A percentile compares a stretch with the other conserved stretches of the same genome.
These are phyloP conservation scores for Lasius platythorax DNA, from an alignment of 2,888 invertebrate genomes.

Conservation along the genomic window DNA sequence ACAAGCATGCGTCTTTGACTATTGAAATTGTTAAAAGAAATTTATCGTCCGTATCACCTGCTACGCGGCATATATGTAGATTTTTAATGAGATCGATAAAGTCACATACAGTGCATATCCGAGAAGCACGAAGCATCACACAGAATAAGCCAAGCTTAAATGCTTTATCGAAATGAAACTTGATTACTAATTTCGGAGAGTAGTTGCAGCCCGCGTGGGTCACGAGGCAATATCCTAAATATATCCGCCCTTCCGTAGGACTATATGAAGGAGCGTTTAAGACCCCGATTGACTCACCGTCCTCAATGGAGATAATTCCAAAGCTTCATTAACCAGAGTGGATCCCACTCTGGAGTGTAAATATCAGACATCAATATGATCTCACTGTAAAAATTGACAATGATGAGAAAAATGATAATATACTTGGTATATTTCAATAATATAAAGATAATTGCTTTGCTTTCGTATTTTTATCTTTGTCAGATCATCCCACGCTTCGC, in stretches of 20 bases:
- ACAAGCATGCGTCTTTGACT: background rate
- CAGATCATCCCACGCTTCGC: background rate
- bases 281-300: constrained; percentile 43
- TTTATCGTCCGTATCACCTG: background rate
- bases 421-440: background rate
- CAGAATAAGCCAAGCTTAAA: constrained; percentile 48
- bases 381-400: background rate
- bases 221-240: constrained; percentile 66
- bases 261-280: constrained; percentile 55
- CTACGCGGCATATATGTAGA: background rate
- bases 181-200: constrained; percentile 67
- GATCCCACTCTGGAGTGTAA: background rate
- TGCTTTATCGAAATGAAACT: constrained; percentile 52
- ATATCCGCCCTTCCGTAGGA: constrained; percentile 39
- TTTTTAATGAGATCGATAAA: constrained; percentile 11
- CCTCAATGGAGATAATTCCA: constrained; percentile 45
- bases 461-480: background rate
- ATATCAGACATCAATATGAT: background rate
- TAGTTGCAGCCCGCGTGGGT: constrained; percentile 51
- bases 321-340: constrained; percentile 50
- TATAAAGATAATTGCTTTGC: background rate
- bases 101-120: background rate
- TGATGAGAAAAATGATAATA: background rate
- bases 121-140: background rate
- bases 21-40: background rate